phyloP scores from a whole-genome alignment of 2,113 vertebrate species.

The Etia nguti region DNA sequence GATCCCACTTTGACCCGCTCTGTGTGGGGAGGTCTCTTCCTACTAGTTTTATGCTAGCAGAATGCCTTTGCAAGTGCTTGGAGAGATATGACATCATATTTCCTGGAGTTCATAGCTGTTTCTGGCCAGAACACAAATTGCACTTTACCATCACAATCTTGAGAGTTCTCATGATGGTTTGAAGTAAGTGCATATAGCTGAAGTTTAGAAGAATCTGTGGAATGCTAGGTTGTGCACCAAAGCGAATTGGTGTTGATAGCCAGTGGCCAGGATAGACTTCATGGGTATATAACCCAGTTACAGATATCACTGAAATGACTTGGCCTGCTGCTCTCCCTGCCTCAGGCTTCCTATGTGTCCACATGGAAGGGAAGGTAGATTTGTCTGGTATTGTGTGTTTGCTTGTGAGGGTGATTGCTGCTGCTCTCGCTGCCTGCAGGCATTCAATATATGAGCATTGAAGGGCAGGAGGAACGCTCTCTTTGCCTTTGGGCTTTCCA shows the following conservation, averaged over 20 bases:
- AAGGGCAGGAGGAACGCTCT: background rate
- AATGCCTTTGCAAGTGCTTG: background rate
- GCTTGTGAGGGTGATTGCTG: background rate
- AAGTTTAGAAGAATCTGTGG: background rate
- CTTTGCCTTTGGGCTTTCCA: background rate
- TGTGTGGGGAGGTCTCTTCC: background rate
- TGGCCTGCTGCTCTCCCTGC: background rate
- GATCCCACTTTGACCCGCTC: background rate
- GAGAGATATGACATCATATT: background rate
- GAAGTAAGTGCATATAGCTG: background rate
- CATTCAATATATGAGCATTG: background rate
- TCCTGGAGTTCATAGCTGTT: background rate
- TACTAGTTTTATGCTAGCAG: background rate
- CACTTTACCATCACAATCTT: background rate
- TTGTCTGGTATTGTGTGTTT: background rate
- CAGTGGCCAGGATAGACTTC: background rate
- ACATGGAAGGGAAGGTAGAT: background rate
- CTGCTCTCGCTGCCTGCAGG: background rate
- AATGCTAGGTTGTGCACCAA: background rate
- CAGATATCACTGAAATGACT: background rate
- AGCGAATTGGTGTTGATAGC: background rate
- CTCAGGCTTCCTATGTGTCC: background rate
- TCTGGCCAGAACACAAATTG: too few relatives aligned
- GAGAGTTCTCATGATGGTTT: background rate
- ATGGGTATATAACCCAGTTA: background rate